Evolutionary conservation across 2,888 invertebrate species (phyloP).

Genomic region (Entomobrya multifasciata): DNA sequence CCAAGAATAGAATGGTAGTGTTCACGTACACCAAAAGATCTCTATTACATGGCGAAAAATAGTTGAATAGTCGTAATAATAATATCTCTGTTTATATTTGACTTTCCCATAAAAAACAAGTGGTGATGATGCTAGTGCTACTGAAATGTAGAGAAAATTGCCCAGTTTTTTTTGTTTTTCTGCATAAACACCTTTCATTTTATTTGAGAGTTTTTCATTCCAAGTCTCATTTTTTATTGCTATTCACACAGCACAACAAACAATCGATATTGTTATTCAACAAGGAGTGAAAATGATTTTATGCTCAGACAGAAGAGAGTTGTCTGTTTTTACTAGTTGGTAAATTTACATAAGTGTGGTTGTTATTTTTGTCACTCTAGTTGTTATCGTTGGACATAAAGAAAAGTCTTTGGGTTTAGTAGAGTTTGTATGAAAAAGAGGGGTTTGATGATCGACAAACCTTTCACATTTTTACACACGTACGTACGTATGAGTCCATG

Average conservation of each 20-base stretch:
- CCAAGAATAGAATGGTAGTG: no score
- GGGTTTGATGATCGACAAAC: not conserved
- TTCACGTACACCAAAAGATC: no score
- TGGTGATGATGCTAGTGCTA: no score
- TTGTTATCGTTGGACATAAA: conserved; percentile 11
- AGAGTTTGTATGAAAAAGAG: not conserved
- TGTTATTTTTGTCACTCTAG: conserved; percentile 26
- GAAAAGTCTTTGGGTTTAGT: not conserved
- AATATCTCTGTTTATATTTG: conserved; percentile 5
- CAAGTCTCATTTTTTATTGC: not conserved
- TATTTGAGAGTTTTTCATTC: conserved; percentile 33
- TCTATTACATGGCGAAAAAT: no score
- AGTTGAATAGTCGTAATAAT: no score
- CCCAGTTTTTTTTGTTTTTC: conserved; percentile 38
- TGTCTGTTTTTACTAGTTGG: conserved; percentile 43
- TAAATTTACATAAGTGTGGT: conserved; percentile 27
- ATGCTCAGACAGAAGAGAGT: no score
- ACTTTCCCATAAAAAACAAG: conserved; percentile 18
- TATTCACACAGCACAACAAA: not conserved
- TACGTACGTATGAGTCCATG: not conserved
- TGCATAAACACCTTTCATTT: conserved; percentile 38
- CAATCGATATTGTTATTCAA: conserved; percentile 15
- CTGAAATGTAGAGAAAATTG: conserved; percentile 26
- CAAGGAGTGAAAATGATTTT: no score
- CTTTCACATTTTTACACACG: no score